Base-by-base conservation (phyloP, 1,140 invertebrate genomes). In the Ostrea denselamellosa region DNA sequence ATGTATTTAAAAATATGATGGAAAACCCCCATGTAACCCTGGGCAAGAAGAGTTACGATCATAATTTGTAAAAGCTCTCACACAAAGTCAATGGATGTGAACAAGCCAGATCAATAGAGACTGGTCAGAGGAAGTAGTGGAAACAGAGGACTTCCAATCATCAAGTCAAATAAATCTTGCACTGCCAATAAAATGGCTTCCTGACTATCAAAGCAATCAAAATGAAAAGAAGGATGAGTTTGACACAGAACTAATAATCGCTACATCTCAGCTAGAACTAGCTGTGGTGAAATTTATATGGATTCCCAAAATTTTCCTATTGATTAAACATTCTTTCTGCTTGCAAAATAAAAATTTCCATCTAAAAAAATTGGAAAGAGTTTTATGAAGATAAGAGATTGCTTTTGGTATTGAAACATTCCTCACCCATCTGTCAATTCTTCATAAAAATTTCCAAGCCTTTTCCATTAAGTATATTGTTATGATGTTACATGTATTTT, bases 121-220 rank as follows among this genome's bases (percentile, higher is more conserved):
- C 8, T 44, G 68, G 68, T 12, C 68, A 77, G 28, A 10, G 68
- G 68, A 12, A 77, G 68, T 34, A 25, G 22, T 9, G 9, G 68
- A 77, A 28, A 25, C 68, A 34, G 28, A 77, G 25, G 25, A 34
- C 68, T 28, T 77, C 68, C 68, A 77, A 22, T 77, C 68, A 77
- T 77, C 68, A 77, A 77, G 25, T 77, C 68, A 77, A 77, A 77
- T 77, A 77, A 77, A 77, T 77, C 68, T 28, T 77, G 28, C 28
- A 77, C 68, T 77, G 68, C 68, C 68, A 77, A 77, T 77, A 77
- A 77, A 77, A 77, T 77, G 68, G 25, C 68, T 28, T 34, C 68
- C 22, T 28, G 28, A 17, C 68, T 77, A 77, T 77, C 68, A 77
- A 77, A 77, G 68, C 68, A 77, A 25, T 77, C 68, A 34, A 28